A percentile compares a stretch with the other conserved stretches of the same genome.
Conservation (phyloP, 2,888 invertebrate genomes). For the Heteromyza rotundicornis region DNA sequence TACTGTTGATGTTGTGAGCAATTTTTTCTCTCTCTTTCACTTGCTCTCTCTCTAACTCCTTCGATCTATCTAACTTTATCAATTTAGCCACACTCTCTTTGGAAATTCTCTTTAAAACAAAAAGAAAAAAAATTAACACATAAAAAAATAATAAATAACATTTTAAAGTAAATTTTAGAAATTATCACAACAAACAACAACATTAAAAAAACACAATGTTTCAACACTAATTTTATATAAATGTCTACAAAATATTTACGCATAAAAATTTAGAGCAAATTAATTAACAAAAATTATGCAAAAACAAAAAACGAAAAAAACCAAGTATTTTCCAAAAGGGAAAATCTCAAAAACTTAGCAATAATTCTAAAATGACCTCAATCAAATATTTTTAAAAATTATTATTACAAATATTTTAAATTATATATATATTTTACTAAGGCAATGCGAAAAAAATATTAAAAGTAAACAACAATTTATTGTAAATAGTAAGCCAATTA, state of each 20-base stretch:
- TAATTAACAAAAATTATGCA: slow-evolving; percentile 43
- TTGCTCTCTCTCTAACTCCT: slow-evolving; percentile 32
- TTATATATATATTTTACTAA: slow-evolving; percentile 25
- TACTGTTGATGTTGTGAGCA: slow-evolving; percentile 62
- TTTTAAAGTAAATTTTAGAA: slow-evolving; percentile 19
- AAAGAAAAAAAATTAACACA: slow-evolving; percentile 9
- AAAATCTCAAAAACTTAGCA: slow-evolving; percentile 49
- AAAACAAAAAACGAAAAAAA: slow-evolving; percentile 28
- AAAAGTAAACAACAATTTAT: slow-evolving; percentile 13
- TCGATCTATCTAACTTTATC: slow-evolving; percentile 27
- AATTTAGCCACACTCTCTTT: slow-evolving; percentile 25
- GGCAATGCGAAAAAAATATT: slow-evolving; percentile 28
- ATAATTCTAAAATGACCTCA: slow-evolving; percentile 63
- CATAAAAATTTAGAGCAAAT: slow-evolving; percentile 33
- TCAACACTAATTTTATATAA: slow-evolving; percentile 41
- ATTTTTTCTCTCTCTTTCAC: slow-evolving; percentile 42
- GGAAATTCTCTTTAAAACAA: slow-evolving; percentile 32
- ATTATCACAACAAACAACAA: neutral
- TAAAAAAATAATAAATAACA: slow-evolving; percentile 25
- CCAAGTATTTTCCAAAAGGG: slow-evolving; percentile 25
- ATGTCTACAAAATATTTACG: slow-evolving; percentile 52
- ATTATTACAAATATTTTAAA: slow-evolving; percentile 39
- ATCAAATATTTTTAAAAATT: slow-evolving; percentile 59
- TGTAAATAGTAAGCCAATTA: slow-evolving; percentile 25
- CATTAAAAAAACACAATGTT: slow-evolving; percentile 32